A percentile compares a stretch with the other conserved stretches of the same genome.
These are phyloP conservation scores for Turdus rufiventris DNA, from an alignment of 2,113 vertebrate species.

Conservation along the genomic window DNA sequence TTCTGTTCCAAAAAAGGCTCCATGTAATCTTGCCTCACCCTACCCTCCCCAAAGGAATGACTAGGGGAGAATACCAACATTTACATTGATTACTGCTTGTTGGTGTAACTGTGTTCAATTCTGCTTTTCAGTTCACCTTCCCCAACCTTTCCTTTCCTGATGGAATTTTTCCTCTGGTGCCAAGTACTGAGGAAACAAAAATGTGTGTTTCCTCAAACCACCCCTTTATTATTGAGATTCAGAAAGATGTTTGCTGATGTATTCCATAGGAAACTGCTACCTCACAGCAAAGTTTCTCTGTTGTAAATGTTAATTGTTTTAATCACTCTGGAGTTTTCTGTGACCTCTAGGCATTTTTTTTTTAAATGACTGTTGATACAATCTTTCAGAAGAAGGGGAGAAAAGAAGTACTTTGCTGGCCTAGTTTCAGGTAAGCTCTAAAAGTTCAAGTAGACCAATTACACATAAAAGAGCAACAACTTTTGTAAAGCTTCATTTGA, in stretches of 20 bases:
- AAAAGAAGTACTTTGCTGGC: slow-evolving; percentile 5
- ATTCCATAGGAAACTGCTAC: not conserved
- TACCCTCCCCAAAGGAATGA: not conserved
- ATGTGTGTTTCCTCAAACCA: not conserved
- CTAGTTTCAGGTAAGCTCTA: slow-evolving; percentile 49
- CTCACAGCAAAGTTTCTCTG: not conserved
- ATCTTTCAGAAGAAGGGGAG: not conserved
- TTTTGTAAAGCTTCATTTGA: slow-evolving; percentile 62
- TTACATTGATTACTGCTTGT: not conserved
- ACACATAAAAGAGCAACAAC: slow-evolving; percentile 15
- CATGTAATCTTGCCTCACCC: not conserved
- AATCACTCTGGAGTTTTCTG: not conserved
- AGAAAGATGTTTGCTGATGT: not conserved
- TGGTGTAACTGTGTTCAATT: not conserved
- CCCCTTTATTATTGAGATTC: not conserved
- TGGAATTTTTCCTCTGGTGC: not conserved
- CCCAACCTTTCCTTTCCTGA: not conserved
- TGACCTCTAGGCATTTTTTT: not conserved
- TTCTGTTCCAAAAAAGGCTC: not conserved
- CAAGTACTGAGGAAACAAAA: not conserved
- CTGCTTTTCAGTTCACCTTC: slow-evolving; percentile 5
- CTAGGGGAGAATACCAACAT: not conserved
- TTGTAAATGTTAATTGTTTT: slow-evolving; percentile 35
- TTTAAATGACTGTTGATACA: not conserved
- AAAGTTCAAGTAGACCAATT: slow-evolving; percentile 53